Evolutionary conservation across 2,113 vertebrate genomes (phyloP).

Genomic region (Terrapene triunguis): DNA sequence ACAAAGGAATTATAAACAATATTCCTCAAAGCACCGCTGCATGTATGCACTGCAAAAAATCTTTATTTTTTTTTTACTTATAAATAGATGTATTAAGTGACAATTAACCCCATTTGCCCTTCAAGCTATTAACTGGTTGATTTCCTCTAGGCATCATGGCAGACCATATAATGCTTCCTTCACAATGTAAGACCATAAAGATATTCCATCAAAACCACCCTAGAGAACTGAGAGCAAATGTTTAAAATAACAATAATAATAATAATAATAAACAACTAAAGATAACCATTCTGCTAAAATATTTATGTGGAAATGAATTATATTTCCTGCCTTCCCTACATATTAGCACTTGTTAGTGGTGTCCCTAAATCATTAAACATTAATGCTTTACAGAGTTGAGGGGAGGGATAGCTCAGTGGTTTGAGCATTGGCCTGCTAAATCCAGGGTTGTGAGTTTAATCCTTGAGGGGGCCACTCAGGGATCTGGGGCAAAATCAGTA

Average conservation of each 20-base stretch:
- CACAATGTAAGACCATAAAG: background rate
- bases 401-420: no score
- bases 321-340: conserved; percentile 59
- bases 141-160: background rate
- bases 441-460: no score
- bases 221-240: background rate
- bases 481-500: no score
- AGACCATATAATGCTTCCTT: background rate
- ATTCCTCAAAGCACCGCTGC: background rate
- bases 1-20: background rate
- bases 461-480: no score
- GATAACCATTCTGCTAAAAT: conserved; percentile 68
- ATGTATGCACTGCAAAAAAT: background rate
- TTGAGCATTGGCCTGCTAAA: no score
- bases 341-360: conserved; percentile 62
- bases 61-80: conserved; percentile 2
- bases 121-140: conserved; percentile 9
- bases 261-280: conserved; percentile 45
- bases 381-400: conserved; percentile 10
- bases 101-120: conserved; percentile 53
- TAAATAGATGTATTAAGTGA: conserved; percentile 2
- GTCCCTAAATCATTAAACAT: conserved; percentile 67
- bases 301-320: conserved; percentile 63
- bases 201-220: background rate
- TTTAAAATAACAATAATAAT: conserved; percentile 36